These are phyloP conservation scores for Sciaenops ocellatus DNA, from an alignment of 2,797 vertebrate genomes.

Conservation along the genomic window DNA sequence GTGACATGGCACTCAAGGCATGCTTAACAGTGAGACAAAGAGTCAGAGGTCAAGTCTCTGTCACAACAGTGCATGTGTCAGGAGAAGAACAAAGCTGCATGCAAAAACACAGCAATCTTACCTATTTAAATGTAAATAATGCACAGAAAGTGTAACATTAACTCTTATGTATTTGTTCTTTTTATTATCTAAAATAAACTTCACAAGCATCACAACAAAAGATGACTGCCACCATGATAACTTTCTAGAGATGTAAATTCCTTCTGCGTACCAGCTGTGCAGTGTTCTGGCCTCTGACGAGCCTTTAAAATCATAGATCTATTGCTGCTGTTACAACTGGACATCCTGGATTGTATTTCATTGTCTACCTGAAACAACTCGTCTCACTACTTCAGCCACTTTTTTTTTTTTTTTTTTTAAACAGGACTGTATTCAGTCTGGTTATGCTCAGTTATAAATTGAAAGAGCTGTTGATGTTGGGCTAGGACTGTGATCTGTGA, in stretches of 20 bases:
- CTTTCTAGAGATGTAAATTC: not conserved
- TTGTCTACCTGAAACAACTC: not conserved
- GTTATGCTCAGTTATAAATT: not conserved
- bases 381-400: not conserved
- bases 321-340: not conserved
- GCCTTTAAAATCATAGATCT: not conserved
- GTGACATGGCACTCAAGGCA: not conserved
- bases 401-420: not conserved
- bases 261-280: not conserved
- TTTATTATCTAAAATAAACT: not conserved
- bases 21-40: slow-evolving; percentile 7
- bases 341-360: not conserved
- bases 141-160: not conserved
- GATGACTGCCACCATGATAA: not conserved
- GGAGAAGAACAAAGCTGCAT: not conserved
- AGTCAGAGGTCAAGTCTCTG: slow-evolving; percentile 19
- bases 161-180: not conserved
- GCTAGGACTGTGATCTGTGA: slow-evolving; percentile 16
- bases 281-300: not conserved
- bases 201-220: not conserved
- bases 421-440: not conserved
- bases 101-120: not conserved
- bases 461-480: not conserved
- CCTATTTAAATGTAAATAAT: too few species aligned
- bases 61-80: slow-evolving; percentile 5